Evolutionary conservation across 2,113 vertebrate species (phyloP).

Genomic region (Neopipo cinnamomea): DNA sequence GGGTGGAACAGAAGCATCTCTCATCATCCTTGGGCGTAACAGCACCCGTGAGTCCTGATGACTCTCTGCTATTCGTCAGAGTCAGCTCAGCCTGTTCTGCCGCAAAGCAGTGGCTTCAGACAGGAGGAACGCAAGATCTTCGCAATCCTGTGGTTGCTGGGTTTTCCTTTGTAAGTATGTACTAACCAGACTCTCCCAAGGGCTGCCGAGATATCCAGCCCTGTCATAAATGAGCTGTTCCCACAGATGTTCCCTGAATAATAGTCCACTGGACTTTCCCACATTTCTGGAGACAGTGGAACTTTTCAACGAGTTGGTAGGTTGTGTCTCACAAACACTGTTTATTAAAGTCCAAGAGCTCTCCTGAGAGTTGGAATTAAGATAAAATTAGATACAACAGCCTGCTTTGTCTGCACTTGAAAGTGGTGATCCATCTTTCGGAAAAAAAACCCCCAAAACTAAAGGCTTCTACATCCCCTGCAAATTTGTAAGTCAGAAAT

Average conservation of each 20-base stretch:
- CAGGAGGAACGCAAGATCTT: not conserved
- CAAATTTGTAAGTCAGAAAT: not conserved
- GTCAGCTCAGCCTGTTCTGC: not conserved
- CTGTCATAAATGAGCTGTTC: not conserved
- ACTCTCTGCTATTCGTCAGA: not conserved
- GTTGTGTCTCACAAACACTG: not conserved
- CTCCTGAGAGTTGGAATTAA: constrained; percentile 18
- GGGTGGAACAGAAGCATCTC: not conserved
- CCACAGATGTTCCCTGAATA: not conserved
- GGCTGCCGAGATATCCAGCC: not conserved
- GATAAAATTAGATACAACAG: constrained; percentile 31
- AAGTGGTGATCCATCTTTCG: not conserved
- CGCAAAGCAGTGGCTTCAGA: not conserved
- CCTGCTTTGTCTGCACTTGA: not conserved
- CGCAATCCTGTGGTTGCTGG: not conserved
- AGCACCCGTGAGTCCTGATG: fast-evolving
- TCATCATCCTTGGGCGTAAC: not conserved
- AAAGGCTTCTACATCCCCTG: not conserved
- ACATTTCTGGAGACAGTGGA: not conserved
- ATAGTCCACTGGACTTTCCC: constrained; percentile 30
- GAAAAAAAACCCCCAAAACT: fast-evolving
- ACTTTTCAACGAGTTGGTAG: not conserved
- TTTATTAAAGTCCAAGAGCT: not conserved
- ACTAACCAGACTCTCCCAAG: not conserved
- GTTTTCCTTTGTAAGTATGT: not conserved